These are phyloP conservation scores for Sander vitreus DNA, from an alignment of 2,113 vertebrate genomes.

Conservation along the genomic window DNA sequence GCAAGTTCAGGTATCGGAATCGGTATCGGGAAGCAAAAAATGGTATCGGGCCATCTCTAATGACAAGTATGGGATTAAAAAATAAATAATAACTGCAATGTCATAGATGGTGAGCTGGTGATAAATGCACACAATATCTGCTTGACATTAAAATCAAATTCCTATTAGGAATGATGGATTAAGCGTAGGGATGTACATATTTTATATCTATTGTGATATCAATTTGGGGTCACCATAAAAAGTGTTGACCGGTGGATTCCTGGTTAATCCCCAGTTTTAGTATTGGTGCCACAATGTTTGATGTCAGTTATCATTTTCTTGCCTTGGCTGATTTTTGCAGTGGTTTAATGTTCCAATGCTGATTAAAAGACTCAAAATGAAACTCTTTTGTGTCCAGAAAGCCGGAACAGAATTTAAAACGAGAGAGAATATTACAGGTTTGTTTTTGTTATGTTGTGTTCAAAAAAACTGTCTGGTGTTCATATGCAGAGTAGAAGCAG, in stretches of 20 bases:
- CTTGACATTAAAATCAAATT: conserved; percentile 42
- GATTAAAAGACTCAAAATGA: background rate
- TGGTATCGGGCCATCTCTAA: too few relatives aligned
- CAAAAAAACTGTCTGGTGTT: background rate
- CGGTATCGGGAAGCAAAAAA: too few relatives aligned
- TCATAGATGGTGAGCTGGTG: conserved; percentile 16
- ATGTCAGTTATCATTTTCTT: background rate
- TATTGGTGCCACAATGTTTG: background rate
- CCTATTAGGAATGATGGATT: conserved; percentile 32
- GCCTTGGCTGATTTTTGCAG: background rate
- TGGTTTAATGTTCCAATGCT: background rate
- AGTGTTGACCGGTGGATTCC: conserved; percentile 4
- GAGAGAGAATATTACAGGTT: background rate
- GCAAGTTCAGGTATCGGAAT: too few relatives aligned
- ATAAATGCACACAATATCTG: conserved; percentile 40
- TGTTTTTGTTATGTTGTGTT: conserved; percentile 2
- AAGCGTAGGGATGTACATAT: conserved; percentile 9
- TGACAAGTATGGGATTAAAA: background rate
- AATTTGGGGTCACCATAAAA: conserved; percentile 27
- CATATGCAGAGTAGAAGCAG: background rate
- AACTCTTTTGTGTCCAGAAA: background rate
- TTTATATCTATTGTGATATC: conserved; percentile 39
- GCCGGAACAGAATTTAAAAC: background rate
- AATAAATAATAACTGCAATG: conserved; percentile 16
- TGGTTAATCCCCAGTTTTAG: background rate